These are phyloP conservation scores for Cosmorhoe ocellata DNA, from an alignment of 2,888 invertebrate species.

Conservation along the genomic window DNA sequence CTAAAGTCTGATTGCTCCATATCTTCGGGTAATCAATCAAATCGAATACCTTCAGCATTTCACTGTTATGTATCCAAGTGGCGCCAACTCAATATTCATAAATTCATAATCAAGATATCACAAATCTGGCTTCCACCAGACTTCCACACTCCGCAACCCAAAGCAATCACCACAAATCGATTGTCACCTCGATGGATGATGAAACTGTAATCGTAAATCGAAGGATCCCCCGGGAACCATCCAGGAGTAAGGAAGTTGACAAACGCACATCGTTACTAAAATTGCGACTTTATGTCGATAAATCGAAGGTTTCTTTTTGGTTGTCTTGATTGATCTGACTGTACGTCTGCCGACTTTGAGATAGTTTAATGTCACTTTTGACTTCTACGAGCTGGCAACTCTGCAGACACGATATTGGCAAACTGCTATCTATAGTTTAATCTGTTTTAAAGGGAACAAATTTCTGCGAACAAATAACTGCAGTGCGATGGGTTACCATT, in stretches of 20 bases:
- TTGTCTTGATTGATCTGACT: conserved; percentile 6
- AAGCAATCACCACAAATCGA: conserved; percentile 32
- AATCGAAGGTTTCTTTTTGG: conserved; percentile 13
- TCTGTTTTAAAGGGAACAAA: conserved; percentile 12
- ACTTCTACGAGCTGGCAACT: conserved; percentile 22
- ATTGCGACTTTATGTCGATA: conserved; percentile 22
- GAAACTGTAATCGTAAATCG: conserved; percentile 29
- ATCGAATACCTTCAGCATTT: not conserved
- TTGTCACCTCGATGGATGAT: conserved; percentile 31
- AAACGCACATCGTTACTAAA: conserved; percentile 32
- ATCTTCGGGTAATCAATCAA: not conserved
- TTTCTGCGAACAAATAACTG: conserved; percentile 9
- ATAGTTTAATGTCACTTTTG: conserved; percentile 22
- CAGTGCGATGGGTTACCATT: conserved; percentile 4
- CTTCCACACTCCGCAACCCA: conserved; percentile 11
- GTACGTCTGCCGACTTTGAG: conserved; percentile 14
- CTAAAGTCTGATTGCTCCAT: not conserved
- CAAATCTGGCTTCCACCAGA: conserved; percentile 18
- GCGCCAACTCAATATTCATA: conserved; percentile 18
- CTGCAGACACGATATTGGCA: conserved; percentile 14
- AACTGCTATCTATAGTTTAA: conserved; percentile 19
- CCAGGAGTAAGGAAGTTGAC: conserved; percentile 30
- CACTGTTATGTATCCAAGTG: conserved; percentile 6
- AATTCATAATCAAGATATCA: conserved; percentile 17
- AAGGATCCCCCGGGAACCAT: conserved; percentile 18